phyloP scores from a whole-genome alignment of 1,140 invertebrate genomes.

The Drosophila carrolli region DNA sequence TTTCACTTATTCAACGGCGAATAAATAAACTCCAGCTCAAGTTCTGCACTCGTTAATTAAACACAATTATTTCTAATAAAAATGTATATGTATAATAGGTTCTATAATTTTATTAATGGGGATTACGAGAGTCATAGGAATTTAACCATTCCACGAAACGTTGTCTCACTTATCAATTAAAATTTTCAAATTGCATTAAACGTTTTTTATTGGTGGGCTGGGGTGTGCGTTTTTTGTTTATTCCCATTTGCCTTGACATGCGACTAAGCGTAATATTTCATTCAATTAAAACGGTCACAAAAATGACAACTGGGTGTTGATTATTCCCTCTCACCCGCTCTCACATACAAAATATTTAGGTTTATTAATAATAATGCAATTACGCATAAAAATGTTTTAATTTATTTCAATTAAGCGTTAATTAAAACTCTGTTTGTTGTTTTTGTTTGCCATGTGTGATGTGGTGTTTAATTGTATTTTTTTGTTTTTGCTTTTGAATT shows the following conservation, averaged over 20 bases:
- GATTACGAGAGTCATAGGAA: slow-evolving; percentile 61
- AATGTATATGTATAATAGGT: slow-evolving; percentile 31
- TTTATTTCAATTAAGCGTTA: slow-evolving; percentile 84
- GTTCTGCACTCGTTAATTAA: slow-evolving; percentile 27
- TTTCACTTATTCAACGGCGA: not conserved
- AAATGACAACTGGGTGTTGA: slow-evolving; percentile 53
- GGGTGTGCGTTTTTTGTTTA: slow-evolving; percentile 5
- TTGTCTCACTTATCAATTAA: slow-evolving; percentile 79
- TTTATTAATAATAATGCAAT: slow-evolving; percentile 84
- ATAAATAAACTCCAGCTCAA: slow-evolving; percentile 5
- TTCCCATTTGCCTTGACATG: slow-evolving; percentile 50
- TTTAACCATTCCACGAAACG: slow-evolving; percentile 50
- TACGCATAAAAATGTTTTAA: slow-evolving; percentile 84
- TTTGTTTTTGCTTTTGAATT: slow-evolving; percentile 6
- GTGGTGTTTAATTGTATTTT: slow-evolving; percentile 3
- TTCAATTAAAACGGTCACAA: slow-evolving; percentile 71
- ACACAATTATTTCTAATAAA: slow-evolving; percentile 64
- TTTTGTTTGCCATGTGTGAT: slow-evolving; percentile 18
- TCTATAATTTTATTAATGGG: slow-evolving; percentile 78
- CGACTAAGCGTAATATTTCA: slow-evolving; percentile 77
- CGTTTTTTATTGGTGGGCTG: slow-evolving; percentile 36
- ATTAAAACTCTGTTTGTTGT: slow-evolving; percentile 63
- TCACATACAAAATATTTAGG: slow-evolving; percentile 75
- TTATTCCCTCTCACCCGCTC: slow-evolving; percentile 6
- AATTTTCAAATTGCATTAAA: slow-evolving; percentile 78